Conservation (phyloP, 2,113 vertebrate genomes). For the Anseranas semipalmata region DNA sequence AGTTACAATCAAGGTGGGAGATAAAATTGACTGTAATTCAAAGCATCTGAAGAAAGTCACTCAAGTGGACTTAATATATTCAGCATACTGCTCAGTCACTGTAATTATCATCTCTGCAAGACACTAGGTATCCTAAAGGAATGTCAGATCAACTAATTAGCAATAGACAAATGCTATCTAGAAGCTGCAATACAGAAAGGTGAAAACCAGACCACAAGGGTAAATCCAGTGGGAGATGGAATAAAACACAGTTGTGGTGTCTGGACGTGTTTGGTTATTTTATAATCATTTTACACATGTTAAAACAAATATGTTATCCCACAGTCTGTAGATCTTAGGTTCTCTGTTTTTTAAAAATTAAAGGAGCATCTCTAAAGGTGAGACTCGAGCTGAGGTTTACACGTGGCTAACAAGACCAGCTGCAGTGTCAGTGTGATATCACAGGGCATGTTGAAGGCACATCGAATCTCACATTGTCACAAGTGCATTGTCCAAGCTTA, state of each 20-base stretch:
- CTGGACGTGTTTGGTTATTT: neutral
- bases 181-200: neutral
- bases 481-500: neutral
- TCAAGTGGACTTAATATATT: neutral
- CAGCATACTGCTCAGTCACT: neutral
- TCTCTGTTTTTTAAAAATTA: neutral
- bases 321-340: neutral
- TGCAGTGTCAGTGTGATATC: neutral
- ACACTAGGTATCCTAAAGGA: neutral
- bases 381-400: neutral
- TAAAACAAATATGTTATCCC: neutral
- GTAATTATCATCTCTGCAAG: neutral
- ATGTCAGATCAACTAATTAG: neutral
- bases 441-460: neutral
- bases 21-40: neutral
- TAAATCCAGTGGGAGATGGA: neutral
- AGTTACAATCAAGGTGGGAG: neutral
- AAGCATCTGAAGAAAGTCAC: neutral
- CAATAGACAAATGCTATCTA: neutral
- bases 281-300: neutral
- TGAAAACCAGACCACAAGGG: neutral
- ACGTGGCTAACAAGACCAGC: neutral
- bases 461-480: accelerated
- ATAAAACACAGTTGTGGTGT: neutral
- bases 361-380: neutral